Conservation (phyloP, 2,797 vertebrate species). For the Anguilla marmorata region DNA sequence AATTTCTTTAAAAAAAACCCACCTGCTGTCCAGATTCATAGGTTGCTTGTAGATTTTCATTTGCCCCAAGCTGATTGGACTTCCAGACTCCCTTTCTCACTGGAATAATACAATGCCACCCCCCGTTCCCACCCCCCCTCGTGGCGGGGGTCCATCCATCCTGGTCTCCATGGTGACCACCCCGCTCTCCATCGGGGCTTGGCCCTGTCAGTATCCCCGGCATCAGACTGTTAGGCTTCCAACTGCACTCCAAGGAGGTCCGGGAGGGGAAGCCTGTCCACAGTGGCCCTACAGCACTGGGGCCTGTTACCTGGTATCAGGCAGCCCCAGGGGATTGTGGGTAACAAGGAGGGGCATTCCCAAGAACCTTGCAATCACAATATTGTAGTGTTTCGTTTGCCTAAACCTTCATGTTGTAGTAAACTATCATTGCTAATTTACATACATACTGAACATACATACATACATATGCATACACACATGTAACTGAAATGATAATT, state of each 20-base stretch:
- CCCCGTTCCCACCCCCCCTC: constrained; percentile 17
- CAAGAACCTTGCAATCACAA: not conserved
- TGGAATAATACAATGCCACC: constrained; percentile 34
- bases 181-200: constrained; percentile 40
- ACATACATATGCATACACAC: not conserved
- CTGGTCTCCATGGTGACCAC: constrained; percentile 48
- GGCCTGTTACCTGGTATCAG: not conserved
- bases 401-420: not conserved
- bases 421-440: not conserved
- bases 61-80: not conserved
- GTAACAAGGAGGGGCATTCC: not conserved
- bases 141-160: constrained; percentile 29
- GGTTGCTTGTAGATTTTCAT: not conserved
- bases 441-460: not conserved
- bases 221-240: not conserved
- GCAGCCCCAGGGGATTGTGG: not conserved
- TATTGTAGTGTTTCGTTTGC: not conserved
- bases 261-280: constrained; percentile 19
- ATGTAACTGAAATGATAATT: too few relatives aligned
- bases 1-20: not conserved
- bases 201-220: constrained; percentile 2
- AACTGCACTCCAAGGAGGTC: constrained; percentile 20
- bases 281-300: not conserved
- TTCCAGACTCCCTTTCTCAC: constrained; percentile 20
- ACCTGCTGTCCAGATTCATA: not conserved